Evolutionary conservation across 2,888 invertebrate species (phyloP), one percentile per base, ranked within the genome.

Genomic region (Cerastis rubricosa): DNA sequence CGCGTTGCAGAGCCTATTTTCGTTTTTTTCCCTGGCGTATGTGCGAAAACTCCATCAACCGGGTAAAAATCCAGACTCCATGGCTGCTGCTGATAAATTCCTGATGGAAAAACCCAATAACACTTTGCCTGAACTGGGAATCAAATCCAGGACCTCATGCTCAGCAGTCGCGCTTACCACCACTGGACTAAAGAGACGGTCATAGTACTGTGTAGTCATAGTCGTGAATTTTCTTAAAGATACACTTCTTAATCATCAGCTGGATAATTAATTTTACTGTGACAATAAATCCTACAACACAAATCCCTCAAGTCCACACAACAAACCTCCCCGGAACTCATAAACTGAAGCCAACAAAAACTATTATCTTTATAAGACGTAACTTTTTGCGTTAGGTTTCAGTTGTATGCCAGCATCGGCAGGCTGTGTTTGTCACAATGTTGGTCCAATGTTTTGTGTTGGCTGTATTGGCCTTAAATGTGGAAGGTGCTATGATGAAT

Each of bases 401-500:
- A 95, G 93, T 95, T 89, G 87, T 67, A 76, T 83, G 84, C 81
- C 83, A 85, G 87, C 90, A 84, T 89, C 86, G 84, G 87, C 83
- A 82, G 80, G 76, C 51, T 71, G 40, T 87, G 88, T 87, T 89
- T 89, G 90, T 75, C 76, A 93, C 87, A 80, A 95, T 96, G 94
- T 91, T 94, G 71, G 63, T 85, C 77, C 82, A 84, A 67, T 84
- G 89, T 91, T 89, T 92, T 67, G 63, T 93, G 77, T 76, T 94
- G 72, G 87, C 91, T 76, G 76, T 93, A 54, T 84, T 93, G 74
- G 84, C 91, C 79, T 85, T 89, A 76, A 88, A 87, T 76, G 94
- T 92, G 45, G 89, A 92, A 11, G 90, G 92, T 59, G 93, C 93
- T 0, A 86, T 91, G 47, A 92, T 92, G 81, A 95, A 96, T 90